Base-by-base conservation (phyloP, 1,140 invertebrate species). In the Drosophila paulistorum region DNA sequence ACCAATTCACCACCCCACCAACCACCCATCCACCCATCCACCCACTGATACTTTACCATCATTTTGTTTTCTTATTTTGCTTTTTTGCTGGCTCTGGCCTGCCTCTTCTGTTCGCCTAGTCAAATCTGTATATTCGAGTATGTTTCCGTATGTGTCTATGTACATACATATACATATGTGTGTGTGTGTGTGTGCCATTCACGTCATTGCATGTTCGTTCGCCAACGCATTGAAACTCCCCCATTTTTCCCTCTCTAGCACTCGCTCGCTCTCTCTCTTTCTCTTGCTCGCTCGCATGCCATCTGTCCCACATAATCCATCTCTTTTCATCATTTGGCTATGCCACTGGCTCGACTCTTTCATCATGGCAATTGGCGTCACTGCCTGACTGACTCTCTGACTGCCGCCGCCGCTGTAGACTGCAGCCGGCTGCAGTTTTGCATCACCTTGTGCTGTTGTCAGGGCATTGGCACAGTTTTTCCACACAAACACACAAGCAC, bases 401-500 rank as follows among this genome's bases (percentile, higher is more conserved):
- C 55, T 72, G 54, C 54, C 69, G 37, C 63, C 11, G 67, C 54
- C n/a, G 58, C 42, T 54, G 63, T 71, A 39, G 72, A 65, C 64
- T 82, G 79, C 75, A 65, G 81, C 65, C 79, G 67, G 71, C 68
- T 86, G 85, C 81, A 81, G 81, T 85, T 90, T 90, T 79, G 79
- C 85, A 90, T 90, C 85, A 90, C 85, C 89, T 90, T 91, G 89
- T 90, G 89, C 77, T 73, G 78, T 91, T 89, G 89, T 90, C 89
- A 90, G 89, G 89, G 87, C 89, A 90, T 90, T 90, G 89, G 89
- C 89, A 90, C 76, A 90, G 81, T 91, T 90, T 90, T 68, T 66
- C 68, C 75, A 80, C 71, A 70, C 48, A 72, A 68, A 77, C 54
- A 74, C 64, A 65, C 42, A 65, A 42, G 54, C 20, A 51, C 23